Evolutionary conservation across 2,888 invertebrate species (phyloP).

Genomic region (Troides oblongomaculatus): DNA sequence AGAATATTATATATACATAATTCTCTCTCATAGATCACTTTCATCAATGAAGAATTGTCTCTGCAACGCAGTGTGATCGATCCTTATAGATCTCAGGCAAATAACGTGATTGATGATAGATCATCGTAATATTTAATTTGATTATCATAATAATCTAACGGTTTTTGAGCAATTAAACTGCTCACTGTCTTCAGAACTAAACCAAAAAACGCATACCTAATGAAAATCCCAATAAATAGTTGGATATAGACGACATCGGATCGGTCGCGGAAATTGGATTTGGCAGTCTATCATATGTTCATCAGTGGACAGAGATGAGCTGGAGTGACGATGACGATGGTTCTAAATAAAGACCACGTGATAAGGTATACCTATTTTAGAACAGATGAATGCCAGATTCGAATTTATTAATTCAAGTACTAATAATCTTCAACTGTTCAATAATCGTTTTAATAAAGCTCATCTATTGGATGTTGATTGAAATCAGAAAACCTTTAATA

Average conservation of each 20-base stretch:
- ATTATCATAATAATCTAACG: conserved; percentile 38
- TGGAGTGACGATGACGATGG: too few species aligned
- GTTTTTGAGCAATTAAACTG: conserved; percentile 68
- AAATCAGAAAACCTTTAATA: background rate
- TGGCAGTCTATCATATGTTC: too few species aligned
- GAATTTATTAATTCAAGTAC: too few species aligned
- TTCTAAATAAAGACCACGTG: too few species aligned
- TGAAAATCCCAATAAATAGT: too few species aligned
- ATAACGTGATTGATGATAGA: conserved; percentile 64
- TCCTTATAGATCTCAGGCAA: conserved; percentile 41
- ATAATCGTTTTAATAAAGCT: background rate
- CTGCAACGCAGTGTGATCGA: conserved; percentile 34
- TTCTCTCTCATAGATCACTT: too few species aligned
- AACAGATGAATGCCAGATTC: too few species aligned
- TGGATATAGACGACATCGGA: background rate
- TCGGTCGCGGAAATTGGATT: too few species aligned
- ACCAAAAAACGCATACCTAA: background rate
- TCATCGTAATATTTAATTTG: conserved; percentile 78
- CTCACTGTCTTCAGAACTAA: conserved; percentile 34
- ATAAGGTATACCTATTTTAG: too few species aligned
- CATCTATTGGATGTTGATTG: background rate
- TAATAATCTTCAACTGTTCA: too few species aligned
- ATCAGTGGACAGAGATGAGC: too few species aligned
- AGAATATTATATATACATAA: too few species aligned
- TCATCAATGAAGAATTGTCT: background rate